Conservation (phyloP, 2,797 vertebrate genomes). For the Ctenochaetus hawaiiensis region DNA sequence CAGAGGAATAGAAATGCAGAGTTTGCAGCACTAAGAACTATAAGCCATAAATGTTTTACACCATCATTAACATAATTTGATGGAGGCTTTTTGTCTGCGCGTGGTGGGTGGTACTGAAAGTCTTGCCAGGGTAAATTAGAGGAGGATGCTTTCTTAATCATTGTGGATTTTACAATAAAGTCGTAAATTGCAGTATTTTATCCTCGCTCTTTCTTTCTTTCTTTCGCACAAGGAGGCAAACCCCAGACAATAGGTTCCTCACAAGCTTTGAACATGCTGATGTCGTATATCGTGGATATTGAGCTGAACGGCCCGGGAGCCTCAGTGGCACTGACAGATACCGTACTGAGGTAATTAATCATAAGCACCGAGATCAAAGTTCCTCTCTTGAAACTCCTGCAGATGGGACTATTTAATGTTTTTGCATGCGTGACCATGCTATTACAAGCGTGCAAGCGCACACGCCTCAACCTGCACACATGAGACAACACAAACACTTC, state of each 20-base stretch:
- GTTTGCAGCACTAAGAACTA: constrained; percentile 69
- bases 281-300: constrained; percentile 74
- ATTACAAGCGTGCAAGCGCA: constrained; percentile 3
- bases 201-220: background rate
- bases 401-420: constrained; percentile 63
- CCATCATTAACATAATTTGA: constrained; percentile 81
- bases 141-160: constrained; percentile 53
- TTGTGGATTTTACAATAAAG: constrained; percentile 56
- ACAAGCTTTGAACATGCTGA: constrained; percentile 70
- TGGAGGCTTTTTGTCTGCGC: constrained; percentile 64
- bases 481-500: background rate
- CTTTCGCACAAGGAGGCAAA: constrained; percentile 33
- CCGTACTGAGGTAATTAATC: constrained; percentile 76
- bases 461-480: constrained; percentile 31
- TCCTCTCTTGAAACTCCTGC: constrained; percentile 63
- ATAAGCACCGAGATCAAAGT: constrained; percentile 78
- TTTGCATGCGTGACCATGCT: constrained; percentile 40
- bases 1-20: constrained; percentile 67
- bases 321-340: constrained; percentile 75
- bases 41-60: constrained; percentile 82
- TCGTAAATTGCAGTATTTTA: constrained; percentile 40
- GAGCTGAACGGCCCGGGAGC: constrained; percentile 68
- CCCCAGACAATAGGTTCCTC: constrained; percentile 64
- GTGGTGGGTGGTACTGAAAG: constrained; percentile 34
- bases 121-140: constrained; percentile 50